phyloP scores from a whole-genome alignment of 2,113 vertebrate genomes.

The Ellobius talpinus region DNA sequence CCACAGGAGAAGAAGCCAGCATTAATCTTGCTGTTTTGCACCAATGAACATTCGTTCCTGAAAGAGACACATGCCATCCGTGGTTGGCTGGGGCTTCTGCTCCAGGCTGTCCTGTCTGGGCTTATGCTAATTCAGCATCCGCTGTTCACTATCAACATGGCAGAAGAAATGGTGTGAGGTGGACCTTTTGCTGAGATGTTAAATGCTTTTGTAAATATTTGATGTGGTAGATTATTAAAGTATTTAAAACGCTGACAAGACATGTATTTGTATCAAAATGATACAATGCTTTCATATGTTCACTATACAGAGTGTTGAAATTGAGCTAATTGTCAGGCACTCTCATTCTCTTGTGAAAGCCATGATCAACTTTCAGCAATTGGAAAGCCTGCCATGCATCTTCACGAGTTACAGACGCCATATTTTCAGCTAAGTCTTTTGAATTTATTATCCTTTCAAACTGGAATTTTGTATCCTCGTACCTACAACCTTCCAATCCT shows the following conservation, averaged over 20 bases:
- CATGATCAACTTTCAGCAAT: not conserved
- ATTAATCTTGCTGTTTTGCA: not conserved
- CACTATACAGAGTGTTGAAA: not conserved
- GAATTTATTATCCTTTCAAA: not conserved
- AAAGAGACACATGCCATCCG: not conserved
- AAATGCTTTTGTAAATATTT: not conserved
- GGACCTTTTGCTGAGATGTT: not conserved
- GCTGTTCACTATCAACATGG: accelerated
- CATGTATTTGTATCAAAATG: not conserved
- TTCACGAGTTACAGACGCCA: not conserved
- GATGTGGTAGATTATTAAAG: not conserved
- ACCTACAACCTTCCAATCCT: not conserved
- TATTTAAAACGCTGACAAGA: not conserved
- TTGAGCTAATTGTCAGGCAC: not conserved
- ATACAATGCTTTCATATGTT: not conserved
- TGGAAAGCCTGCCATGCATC: not conserved
- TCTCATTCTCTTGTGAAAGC: not conserved
- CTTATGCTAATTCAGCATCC: not conserved
- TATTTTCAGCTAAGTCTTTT: not conserved
- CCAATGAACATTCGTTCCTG: not conserved
- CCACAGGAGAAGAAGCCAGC: not conserved
- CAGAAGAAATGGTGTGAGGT: not conserved
- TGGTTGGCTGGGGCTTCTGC: not conserved
- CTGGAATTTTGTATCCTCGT: not conserved
- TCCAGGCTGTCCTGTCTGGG: not conserved